phyloP scores from a whole-genome alignment of 2,888 invertebrate genomes.

The Apodemia mormo region DNA sequence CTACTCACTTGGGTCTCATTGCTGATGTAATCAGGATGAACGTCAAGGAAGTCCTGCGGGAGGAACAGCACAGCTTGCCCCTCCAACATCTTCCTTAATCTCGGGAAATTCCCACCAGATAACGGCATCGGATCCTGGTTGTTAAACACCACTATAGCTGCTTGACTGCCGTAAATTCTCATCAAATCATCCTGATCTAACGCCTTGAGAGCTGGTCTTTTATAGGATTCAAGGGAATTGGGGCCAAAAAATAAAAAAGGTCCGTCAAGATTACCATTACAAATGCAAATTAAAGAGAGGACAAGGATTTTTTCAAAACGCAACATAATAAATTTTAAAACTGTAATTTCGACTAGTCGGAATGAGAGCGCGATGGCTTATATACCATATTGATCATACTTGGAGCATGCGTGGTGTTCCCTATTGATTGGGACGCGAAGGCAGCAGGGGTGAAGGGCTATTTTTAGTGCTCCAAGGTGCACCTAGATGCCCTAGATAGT shows the following conservation, averaged over 20 bases:
- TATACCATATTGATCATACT: background rate
- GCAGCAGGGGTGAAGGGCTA: background rate
- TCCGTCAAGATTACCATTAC: conserved; percentile 70
- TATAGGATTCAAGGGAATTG: conserved; percentile 68
- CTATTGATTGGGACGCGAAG: background rate
- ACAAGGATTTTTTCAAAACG: background rate
- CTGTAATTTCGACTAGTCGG: background rate
- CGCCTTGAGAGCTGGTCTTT: conserved; percentile 75
- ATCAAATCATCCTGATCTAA: conserved; percentile 80
- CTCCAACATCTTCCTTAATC: conserved; percentile 79
- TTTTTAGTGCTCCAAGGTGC: background rate
- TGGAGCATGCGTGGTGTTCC: conserved; percentile 1
- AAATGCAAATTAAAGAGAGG: conserved; percentile 5
- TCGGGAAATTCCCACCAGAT: conserved; percentile 78
- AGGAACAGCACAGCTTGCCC: conserved; percentile 74
- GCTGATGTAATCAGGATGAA: conserved; percentile 82
- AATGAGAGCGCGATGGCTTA: background rate
- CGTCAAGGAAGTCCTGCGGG: conserved; percentile 80
- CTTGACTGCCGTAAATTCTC: conserved; percentile 80
- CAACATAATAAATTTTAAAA: background rate
- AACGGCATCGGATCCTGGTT: conserved; percentile 80
- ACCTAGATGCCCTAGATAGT: background rate
- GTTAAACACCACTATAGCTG: conserved; percentile 82
- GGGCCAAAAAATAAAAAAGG: conserved; percentile 84
- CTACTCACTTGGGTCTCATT: conserved; percentile 80